Base-by-base conservation (phyloP, 2,113 vertebrate genomes). In the Lepus americanus region DNA sequence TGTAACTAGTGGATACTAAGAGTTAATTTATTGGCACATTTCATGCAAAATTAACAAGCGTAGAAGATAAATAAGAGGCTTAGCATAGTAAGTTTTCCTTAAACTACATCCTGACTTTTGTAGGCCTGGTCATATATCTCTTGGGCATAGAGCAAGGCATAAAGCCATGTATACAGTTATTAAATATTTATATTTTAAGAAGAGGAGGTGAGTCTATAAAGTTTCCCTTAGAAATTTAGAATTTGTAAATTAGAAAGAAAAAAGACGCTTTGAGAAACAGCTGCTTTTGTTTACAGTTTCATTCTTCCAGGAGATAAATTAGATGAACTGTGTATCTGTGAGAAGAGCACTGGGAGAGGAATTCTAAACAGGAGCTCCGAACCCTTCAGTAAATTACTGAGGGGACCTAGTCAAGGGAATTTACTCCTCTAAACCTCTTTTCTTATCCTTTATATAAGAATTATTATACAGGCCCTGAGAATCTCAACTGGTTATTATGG, bases 31-130 rank as follows among this genome's bases (percentile, higher is more conserved):
- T 89, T 95, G 74, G 73, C 6, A 61, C 2, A 94, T 88, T 95
- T 96, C 84, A 96, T 97, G 89, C 67, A 96, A 95, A 94, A 93
- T 94, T 96, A 94, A 94, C 90, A 89, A 87, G 44, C 90, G 80
- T 73, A 19, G n/a, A 88, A 87, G 44, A 94, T 44, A 94, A 94
- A 79, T 74, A 95, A 90, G 23, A 85, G 16, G 13, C 23, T 92
- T 77, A 74, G 31, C 72, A 2, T 79, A 87, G 95, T 94, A 67
- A 67, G 86, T 83, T 86, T 97, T 93, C 20, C 51, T 79, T 92
- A 89, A 59, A 74, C 44, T 49, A 59, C 39, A 74, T 84, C 25
- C 64, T 94, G 93, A 84, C 36, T 88, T 90, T 88, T 92, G 51
- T 36, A 89, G 39, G 33, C 9, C 44, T 83, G 44, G 11, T 67